Conservation (phyloP, 2,797 vertebrate species). For the Syngnathus acus region DNA sequence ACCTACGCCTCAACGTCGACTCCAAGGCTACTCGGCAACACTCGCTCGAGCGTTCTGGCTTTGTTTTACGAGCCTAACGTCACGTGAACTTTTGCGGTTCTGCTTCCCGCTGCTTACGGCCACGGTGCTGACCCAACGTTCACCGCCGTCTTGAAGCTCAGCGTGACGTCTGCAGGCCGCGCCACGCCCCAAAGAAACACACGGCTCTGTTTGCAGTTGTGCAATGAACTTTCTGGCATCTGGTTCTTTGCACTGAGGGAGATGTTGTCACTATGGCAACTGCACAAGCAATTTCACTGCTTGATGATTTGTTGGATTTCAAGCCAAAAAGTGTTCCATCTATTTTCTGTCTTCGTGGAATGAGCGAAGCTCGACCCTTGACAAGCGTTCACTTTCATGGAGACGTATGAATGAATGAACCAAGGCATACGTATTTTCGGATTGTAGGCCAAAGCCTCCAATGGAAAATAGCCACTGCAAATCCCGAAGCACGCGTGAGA, state of each 20-base stretch:
- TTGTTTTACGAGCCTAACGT: background rate
- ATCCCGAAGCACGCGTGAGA: no score
- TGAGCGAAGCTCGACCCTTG: no score
- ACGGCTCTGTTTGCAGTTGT: constrained; percentile 1
- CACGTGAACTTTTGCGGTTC: background rate
- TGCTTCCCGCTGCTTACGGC: background rate
- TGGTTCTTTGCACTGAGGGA: background rate
- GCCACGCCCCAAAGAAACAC: constrained; percentile 8
- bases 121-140: constrained; percentile 6
- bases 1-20: background rate
- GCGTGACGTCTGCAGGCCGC: background rate
- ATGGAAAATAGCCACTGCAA: no score
- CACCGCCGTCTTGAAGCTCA: background rate
- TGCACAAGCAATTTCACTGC: background rate
- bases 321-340: background rate
- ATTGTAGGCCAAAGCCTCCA: no score
- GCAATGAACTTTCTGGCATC: background rate
- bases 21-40: background rate
- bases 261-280: background rate
- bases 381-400: no score
- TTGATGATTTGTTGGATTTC: background rate
- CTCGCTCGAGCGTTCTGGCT: background rate
- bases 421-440: no score
- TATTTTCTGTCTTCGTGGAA: background rate
- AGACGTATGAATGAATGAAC: no score